Evolutionary conservation across 92 coral and sea anemone genomes (phyloP).

Genomic region (Chrysogorgia sp.): DNA sequence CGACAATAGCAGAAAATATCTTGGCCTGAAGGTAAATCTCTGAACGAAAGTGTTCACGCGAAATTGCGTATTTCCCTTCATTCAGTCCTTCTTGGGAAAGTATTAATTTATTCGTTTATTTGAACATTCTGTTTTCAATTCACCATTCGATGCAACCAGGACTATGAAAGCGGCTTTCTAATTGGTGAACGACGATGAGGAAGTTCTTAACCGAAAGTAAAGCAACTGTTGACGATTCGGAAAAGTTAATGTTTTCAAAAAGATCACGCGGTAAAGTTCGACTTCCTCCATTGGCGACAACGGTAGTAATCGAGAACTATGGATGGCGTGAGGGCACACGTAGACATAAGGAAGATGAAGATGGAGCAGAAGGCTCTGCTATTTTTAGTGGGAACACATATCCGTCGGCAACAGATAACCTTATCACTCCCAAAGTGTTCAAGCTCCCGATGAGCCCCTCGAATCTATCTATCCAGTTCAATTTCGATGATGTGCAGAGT

Average conservation of each 20-base stretch:
- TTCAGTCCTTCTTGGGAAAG: background rate
- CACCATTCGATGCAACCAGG: background rate
- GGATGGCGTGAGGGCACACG: constrained; percentile 1
- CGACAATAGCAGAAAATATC: too few relatives aligned
- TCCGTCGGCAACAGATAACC: background rate
- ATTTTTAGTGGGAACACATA: background rate
- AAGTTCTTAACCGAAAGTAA: constrained; percentile 17
- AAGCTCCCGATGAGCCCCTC: constrained; percentile 38
- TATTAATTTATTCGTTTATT: background rate
- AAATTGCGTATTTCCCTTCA: background rate
- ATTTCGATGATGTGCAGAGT: background rate
- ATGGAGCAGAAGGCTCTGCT: background rate
- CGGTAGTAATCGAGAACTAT: background rate
- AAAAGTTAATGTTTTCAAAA: constrained; percentile 11
- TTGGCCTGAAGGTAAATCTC: too few relatives aligned
- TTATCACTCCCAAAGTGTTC: constrained; percentile 6
- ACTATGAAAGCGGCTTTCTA: background rate
- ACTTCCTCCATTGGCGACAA: constrained; percentile 21
- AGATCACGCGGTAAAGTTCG: constrained; percentile 16
- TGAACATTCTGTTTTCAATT: background rate
- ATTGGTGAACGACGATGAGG: background rate
- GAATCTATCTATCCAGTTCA: constrained; percentile 33
- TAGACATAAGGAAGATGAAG: background rate
- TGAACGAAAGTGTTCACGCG: background rate
- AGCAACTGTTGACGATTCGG: background rate